A percentile compares a stretch with the other conserved stretches of the same genome.
phyloP scores from a whole-genome alignment of 2,113 vertebrate species.

The Orcinus orca region DNA sequence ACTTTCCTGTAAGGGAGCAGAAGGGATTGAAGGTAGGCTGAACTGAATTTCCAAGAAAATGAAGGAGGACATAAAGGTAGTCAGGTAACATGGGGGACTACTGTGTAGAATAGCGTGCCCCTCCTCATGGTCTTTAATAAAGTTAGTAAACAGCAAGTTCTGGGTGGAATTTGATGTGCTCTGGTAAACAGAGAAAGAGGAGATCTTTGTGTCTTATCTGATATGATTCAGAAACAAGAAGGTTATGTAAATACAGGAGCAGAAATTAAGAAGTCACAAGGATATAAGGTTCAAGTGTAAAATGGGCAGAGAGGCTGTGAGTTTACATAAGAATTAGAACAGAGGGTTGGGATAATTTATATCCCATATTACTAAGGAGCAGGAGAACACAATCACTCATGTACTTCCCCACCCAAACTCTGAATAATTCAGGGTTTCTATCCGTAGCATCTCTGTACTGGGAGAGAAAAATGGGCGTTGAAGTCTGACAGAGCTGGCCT shows the following conservation, averaged over 20 bases:
- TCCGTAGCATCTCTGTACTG: background rate
- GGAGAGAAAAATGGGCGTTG: background rate
- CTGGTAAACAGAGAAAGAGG: background rate
- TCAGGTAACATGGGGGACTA: fast-evolving
- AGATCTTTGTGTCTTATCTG: background rate
- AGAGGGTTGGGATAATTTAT: background rate
- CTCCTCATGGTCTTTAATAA: background rate
- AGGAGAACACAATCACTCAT: fast-evolving
- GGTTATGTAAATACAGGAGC: background rate
- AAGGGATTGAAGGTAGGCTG: fast-evolving
- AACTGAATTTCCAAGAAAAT: background rate
- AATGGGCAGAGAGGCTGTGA: background rate
- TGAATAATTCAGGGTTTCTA: background rate
- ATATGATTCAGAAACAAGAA: background rate
- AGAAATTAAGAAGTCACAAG: background rate
- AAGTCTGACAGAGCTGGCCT: background rate
- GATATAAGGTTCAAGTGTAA: fast-evolving
- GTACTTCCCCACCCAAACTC: no score
- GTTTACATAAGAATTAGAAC: background rate
- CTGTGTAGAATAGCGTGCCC: fast-evolving
- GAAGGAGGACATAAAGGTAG: background rate
- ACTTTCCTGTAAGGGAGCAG: background rate
- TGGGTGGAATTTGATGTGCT: background rate
- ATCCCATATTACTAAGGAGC: background rate
- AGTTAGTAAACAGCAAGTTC: background rate